Evolutionary conservation across 2,797 vertebrate genomes (phyloP).

Genomic region (Brachymystax lenok): DNA sequence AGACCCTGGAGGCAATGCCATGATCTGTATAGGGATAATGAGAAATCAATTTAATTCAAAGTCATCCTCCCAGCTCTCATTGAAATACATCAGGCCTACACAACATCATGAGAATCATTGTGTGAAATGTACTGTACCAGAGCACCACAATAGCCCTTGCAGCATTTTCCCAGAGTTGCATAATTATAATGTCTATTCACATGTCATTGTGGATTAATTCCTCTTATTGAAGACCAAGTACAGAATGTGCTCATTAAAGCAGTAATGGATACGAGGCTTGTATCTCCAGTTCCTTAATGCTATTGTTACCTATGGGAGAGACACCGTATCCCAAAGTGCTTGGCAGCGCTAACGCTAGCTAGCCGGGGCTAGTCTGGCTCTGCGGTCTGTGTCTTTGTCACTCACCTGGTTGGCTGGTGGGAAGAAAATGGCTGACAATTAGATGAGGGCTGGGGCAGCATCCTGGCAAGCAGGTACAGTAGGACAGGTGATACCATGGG

Average conservation of each 20-base stretch:
- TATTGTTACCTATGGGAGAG: constrained; percentile 74
- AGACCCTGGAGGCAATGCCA: constrained; percentile 10
- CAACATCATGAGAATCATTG: neutral
- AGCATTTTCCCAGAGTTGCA: constrained; percentile 30
- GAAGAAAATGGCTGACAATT: constrained; percentile 66
- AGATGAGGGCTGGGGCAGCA: constrained; percentile 61
- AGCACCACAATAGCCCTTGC: constrained; percentile 18
- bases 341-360: constrained; percentile 50
- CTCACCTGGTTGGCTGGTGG: constrained; percentile 57
- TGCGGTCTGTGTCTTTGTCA: constrained; percentile 70
- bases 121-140: neutral
- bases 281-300: constrained; percentile 60
- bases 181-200: constrained; percentile 10
- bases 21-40: neutral
- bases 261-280: constrained; percentile 67
- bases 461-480: constrained; percentile 60
- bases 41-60: constrained; percentile 1
- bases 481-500: constrained; percentile 73
- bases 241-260: constrained; percentile 66
- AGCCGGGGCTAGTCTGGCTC: constrained; percentile 52
- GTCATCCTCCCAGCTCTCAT: neutral
- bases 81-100: neutral
- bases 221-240: constrained; percentile 54
- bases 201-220: constrained; percentile 45
- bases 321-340: constrained; percentile 65